Evolutionary conservation across 2,113 vertebrate species (phyloP).

Genomic region (Stigmatopora argus): DNA sequence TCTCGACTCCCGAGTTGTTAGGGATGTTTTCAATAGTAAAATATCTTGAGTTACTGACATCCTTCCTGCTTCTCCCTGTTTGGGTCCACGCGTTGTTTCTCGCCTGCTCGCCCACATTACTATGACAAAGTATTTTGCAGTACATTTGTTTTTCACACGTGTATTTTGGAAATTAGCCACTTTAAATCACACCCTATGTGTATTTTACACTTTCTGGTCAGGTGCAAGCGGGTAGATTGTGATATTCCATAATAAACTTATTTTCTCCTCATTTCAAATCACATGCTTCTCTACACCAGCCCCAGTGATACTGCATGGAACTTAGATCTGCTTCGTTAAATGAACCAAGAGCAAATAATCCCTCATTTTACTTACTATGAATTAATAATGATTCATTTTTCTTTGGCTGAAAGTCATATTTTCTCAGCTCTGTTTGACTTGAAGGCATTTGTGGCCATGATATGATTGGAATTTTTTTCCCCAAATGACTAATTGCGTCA

Average conservation of each 20-base stretch:
- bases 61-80: no score
- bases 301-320: constrained; percentile 10
- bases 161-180: not conserved
- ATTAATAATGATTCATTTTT: constrained; percentile 48
- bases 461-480: constrained; percentile 15
- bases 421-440: constrained; percentile 34
- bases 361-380: constrained; percentile 43
- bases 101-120: no score
- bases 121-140: not conserved
- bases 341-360: constrained; percentile 42
- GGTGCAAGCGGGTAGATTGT: constrained; percentile 13
- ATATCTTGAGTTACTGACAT: no score
- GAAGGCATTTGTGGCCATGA: constrained; percentile 27
- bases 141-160: not conserved
- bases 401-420: constrained; percentile 36
- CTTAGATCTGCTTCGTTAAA: constrained; percentile 19
- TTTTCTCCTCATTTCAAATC: constrained; percentile 7
- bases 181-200: not conserved
- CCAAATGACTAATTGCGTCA: constrained; percentile 32
- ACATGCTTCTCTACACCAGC: not conserved
- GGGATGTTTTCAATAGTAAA: no score
- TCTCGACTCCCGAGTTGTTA: no score
- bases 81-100: no score
- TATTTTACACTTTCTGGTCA: constrained; percentile 16
- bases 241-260: constrained; percentile 9